Base-by-base conservation (phyloP, 2,888 invertebrate species). In the Aquatica leii region DNA sequence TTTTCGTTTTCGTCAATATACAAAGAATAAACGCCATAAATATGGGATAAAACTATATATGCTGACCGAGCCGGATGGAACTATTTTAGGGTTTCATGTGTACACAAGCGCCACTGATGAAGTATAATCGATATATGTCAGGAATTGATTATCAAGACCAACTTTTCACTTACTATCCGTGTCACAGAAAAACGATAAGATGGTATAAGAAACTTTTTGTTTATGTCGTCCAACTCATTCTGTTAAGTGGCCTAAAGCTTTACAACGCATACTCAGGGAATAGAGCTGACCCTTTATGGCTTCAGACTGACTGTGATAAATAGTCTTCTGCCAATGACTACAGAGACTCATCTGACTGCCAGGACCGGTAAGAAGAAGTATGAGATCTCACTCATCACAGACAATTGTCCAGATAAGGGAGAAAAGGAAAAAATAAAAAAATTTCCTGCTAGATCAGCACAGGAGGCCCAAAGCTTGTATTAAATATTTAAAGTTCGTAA, bases 1-100 rank as follows among this genome's bases (percentile, higher is more conserved):
- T 4, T 73, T 73, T 65, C 55, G 74, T 14, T 74, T 72, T 58
- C 60, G 66, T n/a, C n/a, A n/a, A n/a, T n/a, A n/a, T n/a, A n/a
- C n/a, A n/a, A n/a, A n/a, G n/a, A n/a, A n/a, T n/a, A n/a, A n/a
- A n/a, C n/a, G n/a, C n/a, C n/a, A n/a, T n/a, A n/a, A n/a, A n/a
- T n/a, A n/a, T n/a, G n/a, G n/a, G n/a, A n/a, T n/a, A n/a, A n/a
- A n/a, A n/a, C n/a, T n/a, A n/a, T n/a, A n/a, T n/a, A n/a, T n/a
- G 43, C 55, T 71, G 49, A 65, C 69, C 21, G 68, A 71, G 51
- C 54, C 67, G n/a, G 52, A 68, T 58, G 73, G 69, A 11, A 59
- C 71, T n/a, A 49, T 71, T 40, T 48, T 68, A 34, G 69, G 71
- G 59, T 64, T 73, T 50, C 59, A 64, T 17, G 55, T 73, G 20